These are phyloP conservation scores for Aphelenchoides fujianensis DNA, from an alignment of 1,140 invertebrate species.

Conservation along the genomic window DNA sequence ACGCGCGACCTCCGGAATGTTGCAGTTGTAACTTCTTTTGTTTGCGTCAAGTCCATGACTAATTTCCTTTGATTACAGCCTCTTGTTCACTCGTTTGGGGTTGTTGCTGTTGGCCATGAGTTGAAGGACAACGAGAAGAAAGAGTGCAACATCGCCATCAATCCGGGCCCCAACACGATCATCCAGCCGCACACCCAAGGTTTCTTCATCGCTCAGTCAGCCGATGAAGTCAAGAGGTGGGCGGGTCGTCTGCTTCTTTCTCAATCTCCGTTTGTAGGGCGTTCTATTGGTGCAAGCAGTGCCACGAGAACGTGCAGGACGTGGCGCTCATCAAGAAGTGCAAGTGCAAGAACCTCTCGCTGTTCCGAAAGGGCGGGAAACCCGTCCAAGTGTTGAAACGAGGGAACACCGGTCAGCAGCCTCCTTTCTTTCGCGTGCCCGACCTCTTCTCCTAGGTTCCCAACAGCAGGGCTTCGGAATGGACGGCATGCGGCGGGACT, in stretches of 20 bases:
- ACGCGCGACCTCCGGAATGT: no score
- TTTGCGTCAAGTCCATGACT: no score
- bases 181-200: conserved; percentile 97
- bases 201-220: conserved; percentile 99
- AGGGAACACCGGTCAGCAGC: conserved; percentile 72
- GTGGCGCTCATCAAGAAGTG: conserved; percentile 99
- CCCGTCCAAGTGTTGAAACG: conserved; percentile 93
- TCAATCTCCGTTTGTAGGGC: conserved; percentile 81
- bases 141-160: conserved; percentile 97
- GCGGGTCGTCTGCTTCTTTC: no score
- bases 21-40: no score
- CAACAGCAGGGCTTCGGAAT: background rate
- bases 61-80: conserved; percentile 75
- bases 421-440: no score
- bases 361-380: conserved; percentile 98
- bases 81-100: conserved; percentile 98
- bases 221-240: conserved; percentile 98
- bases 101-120: conserved; percentile 94
- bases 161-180: conserved; percentile 85
- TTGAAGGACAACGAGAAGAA: conserved; percentile 86
- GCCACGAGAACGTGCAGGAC: conserved; percentile 96
- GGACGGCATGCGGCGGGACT: background rate
- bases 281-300: conserved; percentile 98
- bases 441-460: background rate
- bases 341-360: conserved; percentile 99